Evolutionary conservation across 2,113 vertebrate genomes (phyloP), one percentile per base, ranked within the genome.

Genomic region (Mobula birostris): DNA sequence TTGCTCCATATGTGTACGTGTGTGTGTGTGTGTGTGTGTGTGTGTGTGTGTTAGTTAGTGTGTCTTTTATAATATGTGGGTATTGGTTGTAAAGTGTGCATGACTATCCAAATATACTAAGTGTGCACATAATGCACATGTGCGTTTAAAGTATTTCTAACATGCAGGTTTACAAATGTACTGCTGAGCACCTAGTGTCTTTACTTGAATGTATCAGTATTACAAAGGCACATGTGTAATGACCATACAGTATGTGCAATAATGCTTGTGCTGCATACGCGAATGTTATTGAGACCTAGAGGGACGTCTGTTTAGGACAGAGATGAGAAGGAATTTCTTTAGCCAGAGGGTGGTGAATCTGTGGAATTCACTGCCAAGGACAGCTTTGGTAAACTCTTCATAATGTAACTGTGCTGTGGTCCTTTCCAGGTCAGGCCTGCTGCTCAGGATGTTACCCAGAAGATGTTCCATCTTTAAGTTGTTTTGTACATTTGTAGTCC

Each of bases 401-500:
- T 93, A 29, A 74, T 14, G 8, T 93, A 24, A 27, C 24, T 93
- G 21, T 48, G 56, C 29, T 14, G 1, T 90, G 63, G 61, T 95
- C 58, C 66, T 94, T 94, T 94, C 32, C 96, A 96, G 96, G 95
- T 96, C 96, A 94, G 74, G 77, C 90, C n/a, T 83, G 95, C 95
- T 97, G 94, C 95, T 95, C 79, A 97, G 97, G 95, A 96, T 96
- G 93, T 95, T 97, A 74, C 96, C 95, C 0, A 95, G 95, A 66
- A 96, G 94, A 87, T 97, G 97, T 58, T 96, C 96, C 0, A n/a
- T 97, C 76, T 96, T 97, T 95, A 97, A 97, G 95, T 96, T 97
- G 93, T 97, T 97, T 9, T 96, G 96, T 4, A 95, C 97, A 94
- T 98, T 98, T 95, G 96, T 98, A 96, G 95, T 98, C 27, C 96